Percentiles rank a stretch among this genome's conserved stretches.
These are phyloP conservation scores for Pelecanoides urinatrix DNA, from an alignment of 2,113 vertebrate species.

Conservation along the genomic window DNA sequence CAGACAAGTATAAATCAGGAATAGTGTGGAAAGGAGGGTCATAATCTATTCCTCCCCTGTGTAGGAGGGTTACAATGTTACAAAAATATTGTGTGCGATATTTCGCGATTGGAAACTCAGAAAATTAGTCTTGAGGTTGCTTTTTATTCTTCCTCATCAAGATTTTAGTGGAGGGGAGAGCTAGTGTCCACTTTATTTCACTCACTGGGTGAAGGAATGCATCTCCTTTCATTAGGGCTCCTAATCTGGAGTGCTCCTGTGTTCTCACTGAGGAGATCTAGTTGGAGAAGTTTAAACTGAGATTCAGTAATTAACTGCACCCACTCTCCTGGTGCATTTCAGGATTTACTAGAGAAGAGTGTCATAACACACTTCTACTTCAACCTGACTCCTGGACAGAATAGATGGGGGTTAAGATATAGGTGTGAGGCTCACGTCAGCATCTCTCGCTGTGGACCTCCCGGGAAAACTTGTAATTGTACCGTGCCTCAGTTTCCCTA, in stretches of 20 bases:
- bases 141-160: background rate
- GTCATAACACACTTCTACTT: background rate
- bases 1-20: constrained; percentile 7
- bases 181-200: background rate
- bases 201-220: background rate
- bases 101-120: background rate
- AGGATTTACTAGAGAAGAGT: background rate
- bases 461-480: background rate
- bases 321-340: background rate
- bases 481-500: background rate
- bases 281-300: background rate
- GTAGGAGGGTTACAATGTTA: background rate
- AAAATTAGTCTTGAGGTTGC: background rate
- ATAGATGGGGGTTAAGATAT: background rate
- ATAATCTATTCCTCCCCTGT: background rate
- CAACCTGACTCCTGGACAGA: background rate
- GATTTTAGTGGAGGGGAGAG: background rate
- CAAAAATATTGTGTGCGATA: background rate
- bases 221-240: background rate
- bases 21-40: background rate
- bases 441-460: no score
- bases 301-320: background rate
- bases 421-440: accelerated
- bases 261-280: background rate
- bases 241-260: background rate